Base-by-base conservation (phyloP, 92 coral and sea anemone genomes). In the Parazoanthus atlanticus region DNA sequence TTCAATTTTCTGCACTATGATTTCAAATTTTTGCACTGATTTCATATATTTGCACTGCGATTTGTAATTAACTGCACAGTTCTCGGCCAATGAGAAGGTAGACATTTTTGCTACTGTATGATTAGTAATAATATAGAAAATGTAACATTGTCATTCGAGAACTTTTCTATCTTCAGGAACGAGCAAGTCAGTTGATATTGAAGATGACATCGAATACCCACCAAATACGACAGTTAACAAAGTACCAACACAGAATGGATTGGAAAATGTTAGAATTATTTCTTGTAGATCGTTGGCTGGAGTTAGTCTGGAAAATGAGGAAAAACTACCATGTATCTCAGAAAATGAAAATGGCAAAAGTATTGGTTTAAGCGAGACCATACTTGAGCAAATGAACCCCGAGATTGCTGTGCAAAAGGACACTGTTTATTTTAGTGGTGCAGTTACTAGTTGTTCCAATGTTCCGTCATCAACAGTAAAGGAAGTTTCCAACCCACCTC, bases 231-330 rank as follows among this genome's bases (percentile, higher is more conserved):
- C 10, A 43, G 78, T n/a, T 21, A 17, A 70, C 16, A 78, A 84
- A 43, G 15, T 10, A 8, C 65, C 38, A 21, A 46, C 87, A 41
- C 78, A 84, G 74, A 84, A 84, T 43, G 87, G 87, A 13, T 84
- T 84, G 87, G 87, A 84, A 52, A 84, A 84, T 21, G 77, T 84
- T 70, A 41, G 38, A 84, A 84, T 84, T 43, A 54, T 84, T 84
- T 84, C 87, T 84, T 84, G 87, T 69, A 84, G 87, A 70, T 84
- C 87, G 43, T 47, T 84, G 38, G 87, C 87, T 69, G 76, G 76
- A 28, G 75, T 58, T 81, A 28, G 32, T 17, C 26, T 66, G 28
- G 76, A 66, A 25, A 82, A 30, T 84, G 78, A 0, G 77, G 31
- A 69, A 16, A 32, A 80, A 8, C 43, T 6, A 40, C 32, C 23